Conservation (phyloP, 2,888 invertebrate species). For the Trachelus tabidus region DNA sequence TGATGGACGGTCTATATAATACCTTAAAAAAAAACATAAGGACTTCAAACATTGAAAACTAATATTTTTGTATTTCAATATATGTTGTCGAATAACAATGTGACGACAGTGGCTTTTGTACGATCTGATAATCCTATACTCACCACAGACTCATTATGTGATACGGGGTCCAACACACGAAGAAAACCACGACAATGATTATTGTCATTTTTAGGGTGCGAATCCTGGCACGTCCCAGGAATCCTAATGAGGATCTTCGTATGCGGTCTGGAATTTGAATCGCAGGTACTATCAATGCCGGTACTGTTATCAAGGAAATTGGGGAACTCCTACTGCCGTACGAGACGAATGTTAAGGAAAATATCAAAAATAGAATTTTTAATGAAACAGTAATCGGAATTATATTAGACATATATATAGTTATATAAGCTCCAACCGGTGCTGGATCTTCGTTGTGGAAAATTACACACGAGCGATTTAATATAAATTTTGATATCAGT, state of each 20-base stretch:
- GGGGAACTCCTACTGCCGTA: too few relatives aligned
- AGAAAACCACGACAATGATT: conserved; percentile 91
- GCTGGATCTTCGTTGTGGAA: too few relatives aligned
- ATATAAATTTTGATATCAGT: background rate
- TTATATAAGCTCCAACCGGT: too few relatives aligned
- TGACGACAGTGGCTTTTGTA: background rate
- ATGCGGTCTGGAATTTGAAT: conserved; percentile 68
- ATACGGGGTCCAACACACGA: conserved; percentile 97
- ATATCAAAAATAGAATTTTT: background rate
- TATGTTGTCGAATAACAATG: background rate
- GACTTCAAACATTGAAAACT: background rate
- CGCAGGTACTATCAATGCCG: background rate
- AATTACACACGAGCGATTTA: background rate
- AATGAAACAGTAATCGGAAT: background rate
- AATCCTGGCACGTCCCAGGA: conserved; percentile 83
- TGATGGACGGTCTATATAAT: conserved; percentile 82
- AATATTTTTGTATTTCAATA: conserved; percentile 4
- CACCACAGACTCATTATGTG: conserved; percentile 91
- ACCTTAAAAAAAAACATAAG: conserved; percentile 70
- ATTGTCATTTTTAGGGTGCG: conserved; percentile 95
- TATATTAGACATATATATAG: too few relatives aligned
- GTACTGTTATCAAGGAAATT: background rate
- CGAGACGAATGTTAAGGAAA: background rate
- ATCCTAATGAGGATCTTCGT: conserved; percentile 84
- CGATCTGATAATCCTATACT: conserved; percentile 51